phyloP scores from a whole-genome alignment of 2,888 invertebrate genomes.

The Lycophotia porphyrea region DNA sequence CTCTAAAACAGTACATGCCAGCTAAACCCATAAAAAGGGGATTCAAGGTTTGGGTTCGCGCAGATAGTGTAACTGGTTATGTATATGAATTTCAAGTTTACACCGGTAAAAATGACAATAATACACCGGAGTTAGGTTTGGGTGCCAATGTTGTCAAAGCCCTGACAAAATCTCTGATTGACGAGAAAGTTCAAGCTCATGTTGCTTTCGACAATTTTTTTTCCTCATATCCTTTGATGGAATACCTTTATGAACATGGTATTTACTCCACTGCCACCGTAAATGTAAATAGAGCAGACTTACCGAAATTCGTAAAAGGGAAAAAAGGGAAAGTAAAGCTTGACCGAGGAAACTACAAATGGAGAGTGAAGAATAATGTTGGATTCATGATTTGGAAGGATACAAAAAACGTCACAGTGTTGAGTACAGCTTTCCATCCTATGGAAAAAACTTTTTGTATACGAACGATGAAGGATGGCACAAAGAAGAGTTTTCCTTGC shows the following conservation, averaged over 20 bases:
- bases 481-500: too few relatives aligned
- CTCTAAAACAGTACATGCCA: conserved; percentile 67
- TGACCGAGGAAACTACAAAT: conserved; percentile 41
- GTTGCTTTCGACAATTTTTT: conserved; percentile 38
- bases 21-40: conserved; percentile 67
- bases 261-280: conserved; percentile 48
- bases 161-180: background rate
- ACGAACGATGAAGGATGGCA: too few relatives aligned
- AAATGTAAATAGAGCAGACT: conserved; percentile 47
- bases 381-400: too few relatives aligned
- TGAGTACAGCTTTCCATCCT: too few relatives aligned
- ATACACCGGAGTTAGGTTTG: background rate
- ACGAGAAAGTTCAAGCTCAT: conserved; percentile 50
- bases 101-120: conserved; percentile 18
- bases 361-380: conserved; percentile 46
- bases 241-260: conserved; percentile 42
- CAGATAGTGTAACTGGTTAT: conserved; percentile 16
- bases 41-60: conserved; percentile 64
- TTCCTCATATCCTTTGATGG: conserved; percentile 43
- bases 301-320: conserved; percentile 43
- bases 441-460: too few relatives aligned
- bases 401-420: too few relatives aligned
- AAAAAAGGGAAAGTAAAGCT: conserved; percentile 40
- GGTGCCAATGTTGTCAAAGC: background rate
- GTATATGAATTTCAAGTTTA: conserved; percentile 18